Evolutionary conservation across 2,113 vertebrate genomes (phyloP).

Genomic region (Daubentonia madagascariensis): DNA sequence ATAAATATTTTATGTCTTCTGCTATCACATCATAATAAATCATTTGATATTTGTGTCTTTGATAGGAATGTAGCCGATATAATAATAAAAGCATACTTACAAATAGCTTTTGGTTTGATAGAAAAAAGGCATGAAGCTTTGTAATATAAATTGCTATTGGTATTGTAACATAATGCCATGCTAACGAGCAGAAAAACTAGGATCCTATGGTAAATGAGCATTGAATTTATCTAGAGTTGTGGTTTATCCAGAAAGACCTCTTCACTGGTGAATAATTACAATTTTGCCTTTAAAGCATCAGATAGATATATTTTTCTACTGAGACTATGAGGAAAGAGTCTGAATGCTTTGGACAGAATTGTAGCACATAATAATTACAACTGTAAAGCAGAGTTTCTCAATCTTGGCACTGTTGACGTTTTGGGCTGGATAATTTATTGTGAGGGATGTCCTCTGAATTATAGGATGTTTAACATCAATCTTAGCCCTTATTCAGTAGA

Average conservation of each 20-base stretch:
- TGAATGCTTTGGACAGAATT: background rate
- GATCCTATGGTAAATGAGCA: background rate
- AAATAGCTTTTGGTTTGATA: constrained; percentile 39
- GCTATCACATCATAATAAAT: constrained; percentile 74
- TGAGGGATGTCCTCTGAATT: background rate
- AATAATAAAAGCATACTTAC: constrained; percentile 66
- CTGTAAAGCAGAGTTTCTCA: background rate
- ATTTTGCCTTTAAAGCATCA: background rate
- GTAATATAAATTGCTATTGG: background rate
- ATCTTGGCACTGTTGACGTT: background rate
- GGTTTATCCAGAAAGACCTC: background rate
- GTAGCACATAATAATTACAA: background rate
- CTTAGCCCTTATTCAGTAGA: background rate
- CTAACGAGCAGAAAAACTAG: background rate
- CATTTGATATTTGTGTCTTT: constrained; percentile 71
- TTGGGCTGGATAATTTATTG: background rate
- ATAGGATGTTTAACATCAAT: too few relatives aligned
- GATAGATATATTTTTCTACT: background rate
- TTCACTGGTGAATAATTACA: background rate
- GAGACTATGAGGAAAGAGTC: background rate
- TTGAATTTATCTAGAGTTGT: background rate
- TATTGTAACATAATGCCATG: background rate
- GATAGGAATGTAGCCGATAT: constrained; percentile 68
- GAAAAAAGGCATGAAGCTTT: constrained; percentile 19
- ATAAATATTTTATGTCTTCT: constrained; percentile 76